Evolutionary conservation across 1,140 invertebrate genomes (phyloP).

Genomic region (Cepaea nemoralis): DNA sequence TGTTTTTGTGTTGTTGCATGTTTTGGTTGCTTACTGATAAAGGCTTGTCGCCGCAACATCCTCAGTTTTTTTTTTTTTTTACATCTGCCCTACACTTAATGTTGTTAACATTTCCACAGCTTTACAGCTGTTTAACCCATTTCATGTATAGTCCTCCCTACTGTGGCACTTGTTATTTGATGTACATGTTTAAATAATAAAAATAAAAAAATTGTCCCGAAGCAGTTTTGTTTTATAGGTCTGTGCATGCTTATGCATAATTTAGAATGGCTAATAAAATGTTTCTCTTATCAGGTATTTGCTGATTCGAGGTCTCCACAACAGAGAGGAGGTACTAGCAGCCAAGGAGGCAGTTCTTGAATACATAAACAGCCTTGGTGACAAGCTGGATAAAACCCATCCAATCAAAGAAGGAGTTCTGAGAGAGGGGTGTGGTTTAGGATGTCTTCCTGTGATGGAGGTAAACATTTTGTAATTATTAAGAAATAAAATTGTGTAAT

Average conservation of each 20-base stretch:
- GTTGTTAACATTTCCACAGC: no score
- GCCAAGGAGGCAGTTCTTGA: conserved; percentile 57
- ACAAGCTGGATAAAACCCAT: conserved; percentile 45
- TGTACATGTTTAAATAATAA: not conserved
- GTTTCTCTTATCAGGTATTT: conserved; percentile 55
- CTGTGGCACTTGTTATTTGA: no score
- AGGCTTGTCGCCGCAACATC: no score
- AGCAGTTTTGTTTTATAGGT: no score
- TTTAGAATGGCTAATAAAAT: conserved; percentile 39
- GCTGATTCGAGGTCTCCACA: conserved; percentile 60
- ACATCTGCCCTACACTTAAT: no score
- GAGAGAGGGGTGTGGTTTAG: conserved; percentile 58
- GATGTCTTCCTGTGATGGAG: conserved; percentile 66
- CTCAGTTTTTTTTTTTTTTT: no score
- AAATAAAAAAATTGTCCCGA: no score
- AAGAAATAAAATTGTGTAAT: not conserved
- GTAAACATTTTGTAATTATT: conserved; percentile 40
- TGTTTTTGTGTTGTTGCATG: no score
- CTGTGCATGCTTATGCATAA: not conserved
- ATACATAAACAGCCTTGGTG: conserved; percentile 50
- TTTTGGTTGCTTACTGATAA: no score
- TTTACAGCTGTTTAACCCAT: no score
- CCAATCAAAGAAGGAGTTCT: conserved; percentile 55
- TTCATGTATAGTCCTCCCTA: no score
- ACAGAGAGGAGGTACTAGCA: conserved; percentile 56